phyloP scores from a whole-genome alignment of 2,888 invertebrate genomes.

The Morpho helenor region DNA sequence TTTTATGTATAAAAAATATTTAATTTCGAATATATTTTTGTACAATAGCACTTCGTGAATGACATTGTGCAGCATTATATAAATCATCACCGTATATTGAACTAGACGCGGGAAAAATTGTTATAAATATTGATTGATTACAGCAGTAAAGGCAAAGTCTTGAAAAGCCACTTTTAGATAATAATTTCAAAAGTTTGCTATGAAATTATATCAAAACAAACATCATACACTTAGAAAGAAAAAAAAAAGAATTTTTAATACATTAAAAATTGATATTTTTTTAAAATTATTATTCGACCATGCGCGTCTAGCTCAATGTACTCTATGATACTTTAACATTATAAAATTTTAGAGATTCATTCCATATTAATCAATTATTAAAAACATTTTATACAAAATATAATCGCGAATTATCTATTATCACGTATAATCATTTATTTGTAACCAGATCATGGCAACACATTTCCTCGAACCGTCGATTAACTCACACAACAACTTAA shows the following conservation, averaged over 20 bases:
- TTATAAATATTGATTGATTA: too few species aligned
- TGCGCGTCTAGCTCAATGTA: background rate
- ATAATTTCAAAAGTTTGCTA: background rate
- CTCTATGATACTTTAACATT: background rate
- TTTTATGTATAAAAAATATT: conserved; percentile 1
- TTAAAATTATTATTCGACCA: background rate
- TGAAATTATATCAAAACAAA: background rate
- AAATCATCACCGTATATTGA: conserved; percentile 4
- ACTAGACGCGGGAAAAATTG: background rate
- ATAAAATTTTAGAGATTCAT: conserved; percentile 26
- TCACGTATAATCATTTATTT: conserved; percentile 51
- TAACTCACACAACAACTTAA: conserved; percentile 53
- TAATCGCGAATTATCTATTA: conserved; percentile 45
- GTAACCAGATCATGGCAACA: conserved; percentile 71
- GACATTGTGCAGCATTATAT: conserved; percentile 59
- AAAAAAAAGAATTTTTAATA: too few species aligned
- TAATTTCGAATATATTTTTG: conserved; percentile 8
- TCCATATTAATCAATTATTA: conserved; percentile 42
- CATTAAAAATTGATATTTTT: too few species aligned
- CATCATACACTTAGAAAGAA: background rate
- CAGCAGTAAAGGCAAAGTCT: too few species aligned
- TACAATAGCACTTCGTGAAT: conserved; percentile 58
- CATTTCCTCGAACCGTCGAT: conserved; percentile 36
- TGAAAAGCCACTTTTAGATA: background rate
- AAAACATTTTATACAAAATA: conserved; percentile 42